Conservation (phyloP, 2,113 vertebrate species). For the Amphilophus citrinellus region DNA sequence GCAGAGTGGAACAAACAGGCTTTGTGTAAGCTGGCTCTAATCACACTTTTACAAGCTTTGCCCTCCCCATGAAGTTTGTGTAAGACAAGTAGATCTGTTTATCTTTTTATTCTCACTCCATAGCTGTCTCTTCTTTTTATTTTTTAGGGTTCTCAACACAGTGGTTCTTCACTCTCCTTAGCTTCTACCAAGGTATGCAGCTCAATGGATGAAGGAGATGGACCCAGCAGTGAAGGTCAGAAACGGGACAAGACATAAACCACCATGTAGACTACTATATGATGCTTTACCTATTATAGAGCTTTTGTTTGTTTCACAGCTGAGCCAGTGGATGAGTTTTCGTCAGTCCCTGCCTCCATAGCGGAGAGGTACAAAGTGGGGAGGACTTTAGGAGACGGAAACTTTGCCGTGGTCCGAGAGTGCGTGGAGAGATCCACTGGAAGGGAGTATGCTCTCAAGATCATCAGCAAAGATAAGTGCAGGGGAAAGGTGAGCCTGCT, state of each 20-base stretch:
- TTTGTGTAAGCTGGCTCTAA: constrained; percentile 35
- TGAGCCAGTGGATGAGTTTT: constrained; percentile 89
- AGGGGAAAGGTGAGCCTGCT: constrained; percentile 91
- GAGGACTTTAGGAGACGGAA: constrained; percentile 94
- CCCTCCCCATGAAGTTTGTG: constrained; percentile 5
- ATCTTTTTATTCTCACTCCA: neutral
- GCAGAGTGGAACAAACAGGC: constrained; percentile 6
- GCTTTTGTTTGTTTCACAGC: constrained; percentile 57
- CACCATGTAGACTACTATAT: neutral
- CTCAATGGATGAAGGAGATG: constrained; percentile 97
- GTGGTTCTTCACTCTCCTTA: constrained; percentile 95
- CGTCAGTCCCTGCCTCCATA: constrained; percentile 91
- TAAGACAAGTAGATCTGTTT: neutral
- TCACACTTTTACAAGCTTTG: constrained; percentile 32
- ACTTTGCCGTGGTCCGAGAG: constrained; percentile 97
- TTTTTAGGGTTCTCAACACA: constrained; percentile 92
- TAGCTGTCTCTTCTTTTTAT: constrained; percentile 47
- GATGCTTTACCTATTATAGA: neutral
- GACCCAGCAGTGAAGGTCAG: constrained; percentile 89
- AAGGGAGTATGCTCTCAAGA: constrained; percentile 97
- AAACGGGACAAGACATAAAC: neutral
- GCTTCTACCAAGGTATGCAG: constrained; percentile 98
- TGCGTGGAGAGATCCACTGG: constrained; percentile 97
- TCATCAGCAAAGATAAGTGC: constrained; percentile 98
- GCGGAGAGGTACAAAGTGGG: constrained; percentile 97